phyloP scores from a whole-genome alignment of 2,797 vertebrate species.

The Erithacus rubecula region DNA sequence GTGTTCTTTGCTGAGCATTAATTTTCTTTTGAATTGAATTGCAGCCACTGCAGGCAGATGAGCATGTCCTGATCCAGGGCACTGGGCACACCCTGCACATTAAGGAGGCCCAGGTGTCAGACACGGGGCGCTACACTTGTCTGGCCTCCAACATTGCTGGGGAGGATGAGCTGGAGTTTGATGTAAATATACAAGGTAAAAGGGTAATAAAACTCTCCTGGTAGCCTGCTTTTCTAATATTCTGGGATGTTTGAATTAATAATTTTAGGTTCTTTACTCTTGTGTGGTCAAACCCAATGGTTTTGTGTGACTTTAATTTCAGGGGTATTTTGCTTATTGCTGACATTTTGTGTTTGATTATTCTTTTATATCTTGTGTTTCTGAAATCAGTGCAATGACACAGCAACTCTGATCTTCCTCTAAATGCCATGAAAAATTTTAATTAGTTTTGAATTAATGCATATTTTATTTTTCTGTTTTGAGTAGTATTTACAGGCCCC shows the following conservation, averaged over 20 bases:
- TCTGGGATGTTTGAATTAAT: not conserved
- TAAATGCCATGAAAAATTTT: not conserved
- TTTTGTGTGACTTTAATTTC: not conserved
- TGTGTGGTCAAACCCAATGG: not conserved
- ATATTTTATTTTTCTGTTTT: not conserved
- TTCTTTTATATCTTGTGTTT: not conserved
- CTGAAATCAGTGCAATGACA: not conserved
- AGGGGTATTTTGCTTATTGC: not conserved
- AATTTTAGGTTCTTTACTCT: not conserved
- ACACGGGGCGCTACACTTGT: conserved; percentile 94
- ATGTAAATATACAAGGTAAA: conserved; percentile 99
- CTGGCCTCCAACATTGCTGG: conserved; percentile 93
- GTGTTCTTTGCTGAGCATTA: not conserved
- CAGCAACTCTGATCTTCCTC: not conserved
- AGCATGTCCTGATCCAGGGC: conserved; percentile 80
- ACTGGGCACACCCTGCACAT: conserved; percentile 86
- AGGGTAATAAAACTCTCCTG: not conserved
- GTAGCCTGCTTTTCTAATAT: not conserved
- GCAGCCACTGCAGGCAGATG: conserved; percentile 83
- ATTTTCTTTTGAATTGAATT: conserved; percentile 42
- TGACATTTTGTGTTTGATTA: not conserved
- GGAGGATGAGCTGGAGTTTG: conserved; percentile 97
- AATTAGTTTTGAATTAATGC: not conserved
- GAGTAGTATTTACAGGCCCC: not conserved
- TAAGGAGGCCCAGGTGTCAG: conserved; percentile 88